Base-by-base conservation (phyloP, 2,113 vertebrate genomes). In the Casuarius casuarius region DNA sequence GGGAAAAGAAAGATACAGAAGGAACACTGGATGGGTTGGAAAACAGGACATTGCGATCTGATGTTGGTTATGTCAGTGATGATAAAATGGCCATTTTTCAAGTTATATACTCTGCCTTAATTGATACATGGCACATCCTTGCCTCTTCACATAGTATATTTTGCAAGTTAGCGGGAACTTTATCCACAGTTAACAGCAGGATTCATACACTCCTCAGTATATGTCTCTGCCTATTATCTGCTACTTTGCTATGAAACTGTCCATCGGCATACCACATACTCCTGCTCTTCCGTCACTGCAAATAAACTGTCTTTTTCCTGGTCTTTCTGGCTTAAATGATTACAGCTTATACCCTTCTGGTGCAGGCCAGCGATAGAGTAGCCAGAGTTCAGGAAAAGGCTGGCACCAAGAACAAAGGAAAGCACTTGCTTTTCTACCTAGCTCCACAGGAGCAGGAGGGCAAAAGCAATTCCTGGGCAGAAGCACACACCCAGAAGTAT, bases 351-450 rank as follows among this genome's bases (percentile, higher is more conserved):
- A 72, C 44, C 44, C 44, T 89, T 76, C 81, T 82, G 59, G n/a
- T 42, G 26, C 8, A 22, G 21, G 62, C 29, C 25, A n/a, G 7
- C 29, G 19, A 68, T 3, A 46, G 51, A 49, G 52, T 12, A 0
- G 0, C n/a, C 52, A 44, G 52, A 82, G 58, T 31, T 49, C 22
- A 38, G 40, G 70, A 20, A 38, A 38, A 87, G 42, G 58, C 23
- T 72, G n/a, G 46, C 38, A 44, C 42, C 17, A 33, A 44, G 18
- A 52, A 54, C 33, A 42, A 19, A 18, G 25, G 17, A 52, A 70
- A 8, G 46, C 2, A 2, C 23, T 19, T 11, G 66, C 83, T 51
- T n/a, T 72, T 22, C 42, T 12, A 17, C 0, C 1, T 3, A n/a
- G 22, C 7, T 22, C 49, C 35, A n/a, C 17, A 5, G 23, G 11